Base-by-base conservation (phyloP, 2,888 invertebrate species). In the Anagyrus pseudococci region DNA sequence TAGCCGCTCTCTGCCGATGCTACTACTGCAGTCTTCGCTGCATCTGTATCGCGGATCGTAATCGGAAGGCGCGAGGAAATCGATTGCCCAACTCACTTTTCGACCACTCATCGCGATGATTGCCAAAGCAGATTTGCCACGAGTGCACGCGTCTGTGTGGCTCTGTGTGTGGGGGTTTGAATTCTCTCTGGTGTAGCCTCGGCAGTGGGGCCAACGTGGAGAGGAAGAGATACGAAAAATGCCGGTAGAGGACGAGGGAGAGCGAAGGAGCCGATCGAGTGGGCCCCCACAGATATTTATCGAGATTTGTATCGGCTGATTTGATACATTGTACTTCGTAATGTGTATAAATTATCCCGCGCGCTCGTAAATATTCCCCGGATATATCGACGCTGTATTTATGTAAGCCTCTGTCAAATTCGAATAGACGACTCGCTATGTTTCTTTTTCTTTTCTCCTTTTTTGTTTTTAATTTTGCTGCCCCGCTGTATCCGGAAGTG, bases 271-370 rank as follows among this genome's bases (percentile, higher is more conserved):
- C 13, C 33, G 20, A 29, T 49, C 49, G 54, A 49, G 50, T 4
- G 29, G 29, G 29, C 6, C 29, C 44, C 48, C 46, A 19, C 50
- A 29, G 53, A 65, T 56, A 66, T 59, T 58, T 59, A 66, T 62
- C 59, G 49, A 54, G 62, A 63, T 66, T 63, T 53, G 66, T 57
- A 66, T 62, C 66, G 62, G 59, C 57, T 60, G 66, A 63, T 66
- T 63, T 66, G 66, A 63, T 58, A 60, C 62, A 63, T 59, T 66
- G 60, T 57, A 50, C 53, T 41, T 56, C 33, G 50, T 60, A 59
- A 66, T 60, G 62, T 55, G 62, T 58, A 63, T 66, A 66, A 66
- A 62, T 62, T 63, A 66, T 66, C 54, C n/a, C 22, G 47, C 40
- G 33, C 19, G 25, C 37, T 60, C 57, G 29, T 66, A 66, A 66